Evolutionary conservation across 1,140 invertebrate genomes (phyloP).

Genomic region (Bombyx mandarina): DNA sequence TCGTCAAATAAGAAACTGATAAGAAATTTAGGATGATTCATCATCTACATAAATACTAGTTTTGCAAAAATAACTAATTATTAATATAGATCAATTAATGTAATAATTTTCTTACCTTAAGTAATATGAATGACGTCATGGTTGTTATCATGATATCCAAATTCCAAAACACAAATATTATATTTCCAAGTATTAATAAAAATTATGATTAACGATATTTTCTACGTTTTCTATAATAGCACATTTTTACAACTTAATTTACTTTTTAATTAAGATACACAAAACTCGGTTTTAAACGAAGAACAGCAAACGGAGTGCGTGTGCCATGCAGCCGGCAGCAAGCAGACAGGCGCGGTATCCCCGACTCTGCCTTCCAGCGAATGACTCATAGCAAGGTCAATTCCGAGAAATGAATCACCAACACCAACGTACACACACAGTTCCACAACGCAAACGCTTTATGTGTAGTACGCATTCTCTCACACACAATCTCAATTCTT

Average conservation of each 20-base stretch:
- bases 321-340: constrained; percentile 60
- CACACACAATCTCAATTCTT: constrained; percentile 40
- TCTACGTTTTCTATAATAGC: constrained; percentile 30
- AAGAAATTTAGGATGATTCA: constrained; percentile 33
- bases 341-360: constrained; percentile 70
- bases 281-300: constrained; percentile 31
- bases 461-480: constrained; percentile 60
- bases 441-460: constrained; percentile 44
- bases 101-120: constrained; percentile 51
- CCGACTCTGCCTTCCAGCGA: constrained; percentile 68
- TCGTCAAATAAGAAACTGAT: constrained; percentile 57
- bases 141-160: constrained; percentile 69
- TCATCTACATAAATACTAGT: constrained; percentile 13
- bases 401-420: constrained; percentile 72
- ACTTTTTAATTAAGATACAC: constrained; percentile 24
- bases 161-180: constrained; percentile 43
- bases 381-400: constrained; percentile 73
- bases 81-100: not conserved
- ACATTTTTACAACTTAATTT: constrained; percentile 38
- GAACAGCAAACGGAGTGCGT: constrained; percentile 48
- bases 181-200: constrained; percentile 38
- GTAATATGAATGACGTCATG: constrained; percentile 70
- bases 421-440: constrained; percentile 32
- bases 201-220: constrained; percentile 26
- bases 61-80: not conserved